Conservation (phyloP, 2,888 invertebrate species). For the Glaucopsyche alexis region DNA sequence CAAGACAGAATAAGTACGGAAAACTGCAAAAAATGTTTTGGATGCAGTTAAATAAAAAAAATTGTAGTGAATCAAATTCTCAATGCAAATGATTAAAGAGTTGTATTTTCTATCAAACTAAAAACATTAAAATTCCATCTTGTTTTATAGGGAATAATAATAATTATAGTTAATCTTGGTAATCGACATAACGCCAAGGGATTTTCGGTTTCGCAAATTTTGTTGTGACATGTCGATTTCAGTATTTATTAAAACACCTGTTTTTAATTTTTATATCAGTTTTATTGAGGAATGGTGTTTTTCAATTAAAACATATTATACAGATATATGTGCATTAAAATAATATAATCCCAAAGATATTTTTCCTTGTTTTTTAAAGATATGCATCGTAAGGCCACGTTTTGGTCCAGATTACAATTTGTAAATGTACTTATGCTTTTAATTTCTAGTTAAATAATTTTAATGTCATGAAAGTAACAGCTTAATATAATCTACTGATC, state of each 20-base stretch:
- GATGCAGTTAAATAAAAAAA: no score
- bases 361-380: background rate
- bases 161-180: no score
- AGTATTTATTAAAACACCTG: background rate
- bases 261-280: slow-evolving; percentile 34
- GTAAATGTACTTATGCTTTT: background rate
- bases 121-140: no score
- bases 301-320: slow-evolving; percentile 39
- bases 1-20: no score
- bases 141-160: no score
- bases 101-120: background rate
- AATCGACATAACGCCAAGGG: no score
- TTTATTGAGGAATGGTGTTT: slow-evolving; percentile 67
- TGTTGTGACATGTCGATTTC: background rate
- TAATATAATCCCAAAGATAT: slow-evolving; percentile 20
- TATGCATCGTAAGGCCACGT: slow-evolving; percentile 8
- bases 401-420: background rate
- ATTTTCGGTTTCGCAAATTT: no score
- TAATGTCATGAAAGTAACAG: background rate
- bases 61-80: background rate
- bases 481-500: background rate
- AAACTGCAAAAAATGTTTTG: no score
- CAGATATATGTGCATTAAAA: slow-evolving; percentile 10
- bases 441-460: background rate
- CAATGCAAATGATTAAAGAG: background rate